Evolutionary conservation across 2,113 vertebrate species (phyloP).

Genomic region (Oncorhynchus kisutch): DNA sequence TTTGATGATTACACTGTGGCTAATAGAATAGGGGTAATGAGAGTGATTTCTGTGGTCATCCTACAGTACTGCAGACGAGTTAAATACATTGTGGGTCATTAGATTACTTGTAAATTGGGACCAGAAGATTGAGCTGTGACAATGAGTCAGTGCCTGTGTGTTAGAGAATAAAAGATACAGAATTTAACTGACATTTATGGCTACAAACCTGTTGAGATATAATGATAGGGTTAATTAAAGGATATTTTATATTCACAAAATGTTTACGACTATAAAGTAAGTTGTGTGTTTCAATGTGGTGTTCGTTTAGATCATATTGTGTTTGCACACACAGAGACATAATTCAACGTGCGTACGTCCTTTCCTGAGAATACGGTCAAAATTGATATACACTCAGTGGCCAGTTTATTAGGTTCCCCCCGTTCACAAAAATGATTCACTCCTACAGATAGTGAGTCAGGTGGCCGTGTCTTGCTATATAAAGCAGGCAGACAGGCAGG

Average conservation of each 20-base stretch:
- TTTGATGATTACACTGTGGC: slow-evolving; percentile 13
- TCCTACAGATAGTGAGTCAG: too few species aligned
- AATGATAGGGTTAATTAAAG: slow-evolving; percentile 24
- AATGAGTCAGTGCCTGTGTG: background rate
- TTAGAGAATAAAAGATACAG: background rate
- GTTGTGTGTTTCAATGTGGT: background rate
- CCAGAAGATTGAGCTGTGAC: background rate
- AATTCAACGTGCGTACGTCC: slow-evolving; percentile 45
- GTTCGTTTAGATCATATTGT: slow-evolving; percentile 16
- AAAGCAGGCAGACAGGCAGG: too few species aligned
- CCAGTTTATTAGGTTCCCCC: too few species aligned
- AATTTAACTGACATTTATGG: slow-evolving; percentile 1
- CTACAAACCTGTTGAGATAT: slow-evolving; percentile 28
- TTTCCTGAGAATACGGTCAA: slow-evolving; percentile 72
- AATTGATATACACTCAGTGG: slow-evolving; percentile 23
- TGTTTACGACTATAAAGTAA: slow-evolving; percentile 23
- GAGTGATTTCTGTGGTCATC: background rate
- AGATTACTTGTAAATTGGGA: background rate
- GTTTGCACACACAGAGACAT: slow-evolving; percentile 38
- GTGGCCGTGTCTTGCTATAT: too few species aligned
- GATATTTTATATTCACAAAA: slow-evolving; percentile 38
- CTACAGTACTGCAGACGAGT: background rate
- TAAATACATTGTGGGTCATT: background rate
- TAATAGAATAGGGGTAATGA: background rate
- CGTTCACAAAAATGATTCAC: too few species aligned